Conservation (phyloP, 2,113 vertebrate genomes). For the Ictalurus furcatus region DNA sequence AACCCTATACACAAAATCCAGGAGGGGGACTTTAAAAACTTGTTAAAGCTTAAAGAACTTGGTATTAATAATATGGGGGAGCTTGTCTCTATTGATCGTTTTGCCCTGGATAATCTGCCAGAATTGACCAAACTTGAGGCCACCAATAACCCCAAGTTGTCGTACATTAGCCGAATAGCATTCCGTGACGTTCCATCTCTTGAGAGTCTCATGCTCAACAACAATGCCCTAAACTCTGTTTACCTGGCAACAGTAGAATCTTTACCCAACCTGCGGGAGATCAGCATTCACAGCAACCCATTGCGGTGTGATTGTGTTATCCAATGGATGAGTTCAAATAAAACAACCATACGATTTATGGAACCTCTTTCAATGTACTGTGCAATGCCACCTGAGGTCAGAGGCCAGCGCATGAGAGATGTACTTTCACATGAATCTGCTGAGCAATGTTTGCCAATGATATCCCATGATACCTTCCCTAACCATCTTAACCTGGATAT, state of each 20-base stretch:
- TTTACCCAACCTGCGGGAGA: slow-evolving; percentile 91
- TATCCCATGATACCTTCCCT: slow-evolving; percentile 88
- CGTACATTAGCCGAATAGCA: slow-evolving; percentile 86
- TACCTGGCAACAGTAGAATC: slow-evolving; percentile 89
- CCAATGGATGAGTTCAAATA: slow-evolving; percentile 93
- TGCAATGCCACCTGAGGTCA: slow-evolving; percentile 84
- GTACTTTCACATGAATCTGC: slow-evolving; percentile 79
- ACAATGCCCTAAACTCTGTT: slow-evolving; percentile 90
- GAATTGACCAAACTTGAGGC: slow-evolving; percentile 96
- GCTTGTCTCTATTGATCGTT: slow-evolving; percentile 88
- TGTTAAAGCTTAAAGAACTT: slow-evolving; percentile 92
- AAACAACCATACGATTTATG: slow-evolving; percentile 93
- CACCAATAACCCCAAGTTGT: slow-evolving; percentile 95
- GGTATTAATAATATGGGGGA: slow-evolving; percentile 97
- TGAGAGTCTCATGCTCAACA: slow-evolving; percentile 97
- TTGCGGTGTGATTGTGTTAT: slow-evolving; percentile 94
- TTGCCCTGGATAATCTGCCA: slow-evolving; percentile 91
- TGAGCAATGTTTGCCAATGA: slow-evolving; percentile 93
- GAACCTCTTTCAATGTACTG: slow-evolving; percentile 95
- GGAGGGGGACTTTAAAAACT: slow-evolving; percentile 94
- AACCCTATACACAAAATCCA: slow-evolving; percentile 94
- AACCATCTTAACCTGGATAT: slow-evolving; percentile 85
- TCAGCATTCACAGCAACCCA: slow-evolving; percentile 95
- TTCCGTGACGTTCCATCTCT: slow-evolving; percentile 92
- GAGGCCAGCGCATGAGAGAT: slow-evolving; percentile 86